These are phyloP conservation scores for Creontiades dilutus DNA, from an alignment of 2,888 invertebrate genomes.

Conservation along the genomic window DNA sequence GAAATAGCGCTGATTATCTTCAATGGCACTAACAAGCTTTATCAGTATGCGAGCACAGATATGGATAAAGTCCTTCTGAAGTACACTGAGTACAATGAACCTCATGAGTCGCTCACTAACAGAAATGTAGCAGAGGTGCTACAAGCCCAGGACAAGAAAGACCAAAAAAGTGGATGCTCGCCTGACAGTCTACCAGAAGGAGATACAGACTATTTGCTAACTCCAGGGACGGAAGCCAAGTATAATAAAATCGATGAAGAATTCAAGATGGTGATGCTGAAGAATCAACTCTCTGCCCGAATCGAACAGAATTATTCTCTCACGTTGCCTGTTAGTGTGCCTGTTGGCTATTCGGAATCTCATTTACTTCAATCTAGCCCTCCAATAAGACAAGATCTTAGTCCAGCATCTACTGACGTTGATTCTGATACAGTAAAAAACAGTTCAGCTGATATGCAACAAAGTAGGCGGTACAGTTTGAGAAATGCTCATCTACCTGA, in stretches of 20 bases:
- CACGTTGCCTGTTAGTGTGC: constrained; percentile 90
- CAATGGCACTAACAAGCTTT: constrained; percentile 99
- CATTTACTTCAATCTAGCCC: constrained; percentile 93
- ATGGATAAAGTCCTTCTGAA: constrained; percentile 99
- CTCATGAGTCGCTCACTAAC: constrained; percentile 99
- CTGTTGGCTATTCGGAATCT: constrained; percentile 90
- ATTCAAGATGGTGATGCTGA: constrained; percentile 97
- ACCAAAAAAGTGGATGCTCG: constrained; percentile 98
- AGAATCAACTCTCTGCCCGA: constrained; percentile 84
- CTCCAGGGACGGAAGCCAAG: constrained; percentile 96
- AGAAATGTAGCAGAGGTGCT: constrained; percentile 96
- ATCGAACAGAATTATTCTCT: constrained; percentile 84
- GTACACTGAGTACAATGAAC: constrained; percentile 99
- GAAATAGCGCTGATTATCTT: constrained; percentile 99
- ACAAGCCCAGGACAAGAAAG: constrained; percentile 98
- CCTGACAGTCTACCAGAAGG: constrained; percentile 91
- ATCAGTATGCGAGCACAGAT: constrained; percentile 98
- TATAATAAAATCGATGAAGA: constrained; percentile 98
- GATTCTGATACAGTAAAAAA: constrained; percentile 82
- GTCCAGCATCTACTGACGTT: constrained; percentile 97
- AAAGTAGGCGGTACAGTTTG: constrained; percentile 54
- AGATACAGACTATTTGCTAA: constrained; percentile 92
- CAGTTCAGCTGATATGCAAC: constrained; percentile 51
- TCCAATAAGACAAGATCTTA: constrained; percentile 94
- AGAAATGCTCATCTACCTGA: constrained; percentile 46